These are phyloP conservation scores for Drosophila elegans DNA, from an alignment of 1,140 invertebrate species.

Conservation along the genomic window DNA sequence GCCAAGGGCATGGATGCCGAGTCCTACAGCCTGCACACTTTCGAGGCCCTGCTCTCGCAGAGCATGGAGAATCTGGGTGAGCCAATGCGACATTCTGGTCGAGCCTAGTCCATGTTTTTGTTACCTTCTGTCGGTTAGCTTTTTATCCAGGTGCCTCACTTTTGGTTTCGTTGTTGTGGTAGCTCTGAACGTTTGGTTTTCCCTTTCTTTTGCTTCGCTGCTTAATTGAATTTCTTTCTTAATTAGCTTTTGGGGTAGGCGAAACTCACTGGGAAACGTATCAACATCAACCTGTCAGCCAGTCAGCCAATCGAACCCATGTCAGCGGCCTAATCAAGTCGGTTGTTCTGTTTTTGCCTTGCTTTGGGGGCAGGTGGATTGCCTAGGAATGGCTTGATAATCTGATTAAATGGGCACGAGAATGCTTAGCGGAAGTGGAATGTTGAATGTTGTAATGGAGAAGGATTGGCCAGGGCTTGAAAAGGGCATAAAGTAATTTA, in stretches of 20 bases:
- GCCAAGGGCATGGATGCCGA: slow-evolving; percentile 98
- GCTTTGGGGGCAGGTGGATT: slow-evolving; percentile 11
- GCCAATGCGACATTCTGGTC: slow-evolving; percentile 31
- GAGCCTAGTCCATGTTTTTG: slow-evolving; percentile 3
- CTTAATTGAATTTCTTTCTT: slow-evolving; percentile 59
- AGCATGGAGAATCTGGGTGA: slow-evolving; percentile 97
- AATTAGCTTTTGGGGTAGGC: slow-evolving; percentile 43
- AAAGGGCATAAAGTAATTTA: neutral
- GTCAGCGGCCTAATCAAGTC: slow-evolving; percentile 66
- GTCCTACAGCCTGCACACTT: slow-evolving; percentile 96
- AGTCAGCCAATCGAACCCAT: slow-evolving; percentile 58
- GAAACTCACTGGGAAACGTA: slow-evolving; percentile 11
- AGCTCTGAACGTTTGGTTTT: slow-evolving; percentile 43
- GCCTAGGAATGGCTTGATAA: slow-evolving; percentile 46
- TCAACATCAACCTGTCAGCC: slow-evolving; percentile 26
- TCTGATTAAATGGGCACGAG: slow-evolving; percentile 61
- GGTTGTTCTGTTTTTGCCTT: slow-evolving; percentile 21
- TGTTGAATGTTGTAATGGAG: slow-evolving; percentile 13
- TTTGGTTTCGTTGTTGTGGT: slow-evolving; percentile 45
- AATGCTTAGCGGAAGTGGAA: slow-evolving; percentile 13
- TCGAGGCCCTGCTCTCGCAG: slow-evolving; percentile 95
- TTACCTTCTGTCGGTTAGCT: slow-evolving; percentile 5
- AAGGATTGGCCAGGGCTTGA: neutral
- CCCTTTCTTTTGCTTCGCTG: slow-evolving; percentile 39
- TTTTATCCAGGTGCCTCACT: slow-evolving; percentile 5